Conservation (phyloP, 2,888 invertebrate species). For the Drosophila subquinaria region DNA sequence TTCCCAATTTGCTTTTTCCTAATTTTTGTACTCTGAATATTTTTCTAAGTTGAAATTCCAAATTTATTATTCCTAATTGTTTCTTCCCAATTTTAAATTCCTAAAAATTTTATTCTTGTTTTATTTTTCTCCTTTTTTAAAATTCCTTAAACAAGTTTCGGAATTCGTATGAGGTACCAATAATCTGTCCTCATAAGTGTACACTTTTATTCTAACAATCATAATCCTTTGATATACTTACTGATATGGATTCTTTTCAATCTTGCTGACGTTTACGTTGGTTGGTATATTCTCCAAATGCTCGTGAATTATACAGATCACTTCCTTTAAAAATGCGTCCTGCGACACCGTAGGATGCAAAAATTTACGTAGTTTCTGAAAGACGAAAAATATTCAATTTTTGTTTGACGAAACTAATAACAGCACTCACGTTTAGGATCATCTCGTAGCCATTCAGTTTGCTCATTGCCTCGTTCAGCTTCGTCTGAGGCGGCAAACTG, state of each 20-base stretch:
- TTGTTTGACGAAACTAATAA: neutral
- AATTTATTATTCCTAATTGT: no score
- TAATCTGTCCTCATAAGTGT: neutral
- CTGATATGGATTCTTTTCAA: constrained; percentile 74
- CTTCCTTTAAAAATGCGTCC: constrained; percentile 63
- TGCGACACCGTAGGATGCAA: constrained; percentile 47
- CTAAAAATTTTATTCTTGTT: no score
- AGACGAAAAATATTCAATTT: neutral
- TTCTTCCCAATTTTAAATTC: no score
- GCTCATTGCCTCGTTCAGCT: constrained; percentile 66
- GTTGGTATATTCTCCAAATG: constrained; percentile 77
- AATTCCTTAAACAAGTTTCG: no score
- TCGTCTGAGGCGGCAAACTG: constrained; percentile 68
- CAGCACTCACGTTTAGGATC: constrained; percentile 67
- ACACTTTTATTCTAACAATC: no score
- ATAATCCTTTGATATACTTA: constrained; percentile 40
- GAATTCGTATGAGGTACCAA: no score
- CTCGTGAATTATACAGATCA: constrained; percentile 51
- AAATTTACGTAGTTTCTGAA: constrained; percentile 65
- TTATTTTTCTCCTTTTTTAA: no score
- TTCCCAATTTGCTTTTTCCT: no score
- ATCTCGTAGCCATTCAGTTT: constrained; percentile 69
- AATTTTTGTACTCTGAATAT: no score
- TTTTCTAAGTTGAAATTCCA: no score
- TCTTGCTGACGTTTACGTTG: constrained; percentile 62